Base-by-base conservation (phyloP, 2,888 invertebrate species). In the Eupithecia centaureata region DNA sequence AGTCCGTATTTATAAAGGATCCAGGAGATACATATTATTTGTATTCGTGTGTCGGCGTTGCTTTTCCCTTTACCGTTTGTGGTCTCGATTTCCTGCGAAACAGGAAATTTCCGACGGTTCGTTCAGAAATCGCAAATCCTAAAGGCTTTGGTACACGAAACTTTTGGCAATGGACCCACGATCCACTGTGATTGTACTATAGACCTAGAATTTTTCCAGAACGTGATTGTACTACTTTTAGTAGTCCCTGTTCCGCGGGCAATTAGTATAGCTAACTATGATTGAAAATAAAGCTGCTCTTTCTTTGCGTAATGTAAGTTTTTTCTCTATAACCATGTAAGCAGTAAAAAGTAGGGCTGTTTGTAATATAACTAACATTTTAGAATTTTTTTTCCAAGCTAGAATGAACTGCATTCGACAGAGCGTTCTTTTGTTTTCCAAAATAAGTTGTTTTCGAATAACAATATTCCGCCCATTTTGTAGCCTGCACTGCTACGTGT, bases 11-110 rank as follows among this genome's bases (percentile, higher is more conserved):
- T 57, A 57, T 30, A 57, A 57, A 32, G 38, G 35, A 56, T 65
- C 54, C 65, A 61, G 59, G 28, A 47, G 61, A 58, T 68, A 66
- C 28, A 61, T 63, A 74, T 79, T 56, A 74, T 79, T 71, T 72
- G 70, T 73, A 77, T 79, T 76, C 70, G 74, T 72, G 71, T 67
- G 77, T 77, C 73, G 71, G 73, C 72, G 65, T 77, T 74, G 80
- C 77, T 77, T 80, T 47, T 81, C 77, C 79, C 73, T 79, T 80
- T 82, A 77, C 80, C 73, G 79, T 75, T 76, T 74, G 82, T 77
- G 85, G 84, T 80, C 79, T 82, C 79, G 79, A 85, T 87, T 86
- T 86, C 86, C 85, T 82, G 79, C 67, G 73, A 78, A 81, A 82
- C 82, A 80, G 86, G 85, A 86, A 86, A 85, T 85, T 83, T 83